Evolutionary conservation across 2,888 invertebrate species (phyloP).

Genomic region (Hyposoter dolosus): DNA sequence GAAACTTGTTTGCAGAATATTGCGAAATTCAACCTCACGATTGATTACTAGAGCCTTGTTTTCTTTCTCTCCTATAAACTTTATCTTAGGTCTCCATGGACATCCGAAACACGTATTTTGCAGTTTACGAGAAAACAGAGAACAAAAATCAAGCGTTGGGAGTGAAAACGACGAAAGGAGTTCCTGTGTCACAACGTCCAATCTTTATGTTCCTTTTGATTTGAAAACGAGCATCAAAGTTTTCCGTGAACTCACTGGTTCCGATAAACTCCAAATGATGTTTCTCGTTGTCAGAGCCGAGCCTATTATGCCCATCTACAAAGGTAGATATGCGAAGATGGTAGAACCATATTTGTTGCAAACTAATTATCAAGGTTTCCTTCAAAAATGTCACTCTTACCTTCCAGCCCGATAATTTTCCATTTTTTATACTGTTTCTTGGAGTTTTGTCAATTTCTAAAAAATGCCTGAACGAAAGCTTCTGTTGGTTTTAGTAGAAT

Average conservation of each 20-base stretch:
- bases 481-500: too few species aligned
- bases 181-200: conserved; percentile 86
- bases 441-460: too few species aligned
- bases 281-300: conserved; percentile 88
- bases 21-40: neutral
- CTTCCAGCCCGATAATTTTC: too few species aligned
- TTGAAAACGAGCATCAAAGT: conserved; percentile 89
- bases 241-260: conserved; percentile 86
- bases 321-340: conserved; percentile 86
- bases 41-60: neutral
- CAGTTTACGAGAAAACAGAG: conserved; percentile 88
- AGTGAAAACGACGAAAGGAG: conserved; percentile 64
- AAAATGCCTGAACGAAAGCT: too few species aligned
- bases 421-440: too few species aligned
- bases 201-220: conserved; percentile 90
- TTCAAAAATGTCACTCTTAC: too few species aligned
- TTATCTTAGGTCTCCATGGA: conserved; percentile 69
- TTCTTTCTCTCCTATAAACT: conserved; percentile 8
- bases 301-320: conserved; percentile 91
- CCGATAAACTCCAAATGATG: conserved; percentile 84
- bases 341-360: neutral
- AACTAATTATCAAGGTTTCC: too few species aligned
- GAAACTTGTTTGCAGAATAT: too few species aligned
- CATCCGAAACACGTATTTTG: conserved; percentile 86
- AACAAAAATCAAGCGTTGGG: conserved; percentile 29